A percentile compares a stretch with the other conserved stretches of the same genome.
Evolutionary conservation across 1,140 invertebrate species (phyloP).

Genomic region (Drosophila takahashii): DNA sequence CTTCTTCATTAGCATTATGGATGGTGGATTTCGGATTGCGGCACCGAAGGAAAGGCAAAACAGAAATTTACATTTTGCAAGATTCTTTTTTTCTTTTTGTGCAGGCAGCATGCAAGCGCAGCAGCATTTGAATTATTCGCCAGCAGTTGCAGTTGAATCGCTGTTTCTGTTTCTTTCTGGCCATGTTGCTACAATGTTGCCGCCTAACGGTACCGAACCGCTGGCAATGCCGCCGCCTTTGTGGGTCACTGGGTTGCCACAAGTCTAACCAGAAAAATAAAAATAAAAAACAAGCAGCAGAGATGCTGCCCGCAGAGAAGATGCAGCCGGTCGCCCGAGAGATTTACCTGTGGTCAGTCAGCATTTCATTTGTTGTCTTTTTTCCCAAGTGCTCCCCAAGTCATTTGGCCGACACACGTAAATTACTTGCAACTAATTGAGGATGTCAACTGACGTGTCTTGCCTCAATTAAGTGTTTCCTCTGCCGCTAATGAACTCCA

Average conservation of each 20-base stretch:
- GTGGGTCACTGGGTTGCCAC: conserved; percentile 77
- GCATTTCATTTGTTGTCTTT: conserved; percentile 8
- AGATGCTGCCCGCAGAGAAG: conserved; percentile 30
- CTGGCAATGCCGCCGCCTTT: conserved; percentile 58
- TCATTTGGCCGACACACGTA: conserved; percentile 53
- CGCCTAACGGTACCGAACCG: conserved; percentile 66
- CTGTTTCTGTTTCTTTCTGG: conserved; percentile 28
- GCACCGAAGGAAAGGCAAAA: conserved; percentile 11
- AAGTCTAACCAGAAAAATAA: conserved; percentile 44
- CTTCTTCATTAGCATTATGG: conserved; percentile 78
- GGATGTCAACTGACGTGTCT: conserved; percentile 78
- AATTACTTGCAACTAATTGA: conserved; percentile 80
- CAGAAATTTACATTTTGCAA: conserved; percentile 73
- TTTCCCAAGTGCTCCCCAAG: conserved; percentile 20
- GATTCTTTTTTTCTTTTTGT: conserved; percentile 19
- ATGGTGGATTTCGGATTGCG: conserved; percentile 40
- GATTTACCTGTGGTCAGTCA: conserved; percentile 38
- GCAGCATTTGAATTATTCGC: conserved; percentile 19
- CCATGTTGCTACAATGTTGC: conserved; percentile 60
- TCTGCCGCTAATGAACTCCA: conserved; percentile 49
- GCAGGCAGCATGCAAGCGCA: conserved; percentile 45
- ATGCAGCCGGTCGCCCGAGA: conserved; percentile 20
- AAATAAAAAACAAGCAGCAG: conserved; percentile 11
- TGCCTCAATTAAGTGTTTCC: conserved; percentile 72
- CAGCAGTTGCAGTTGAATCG: conserved; percentile 20